These are phyloP conservation scores for Oryctolagus cuniculus DNA, from an alignment of 2,113 vertebrate species.

Conservation along the genomic window DNA sequence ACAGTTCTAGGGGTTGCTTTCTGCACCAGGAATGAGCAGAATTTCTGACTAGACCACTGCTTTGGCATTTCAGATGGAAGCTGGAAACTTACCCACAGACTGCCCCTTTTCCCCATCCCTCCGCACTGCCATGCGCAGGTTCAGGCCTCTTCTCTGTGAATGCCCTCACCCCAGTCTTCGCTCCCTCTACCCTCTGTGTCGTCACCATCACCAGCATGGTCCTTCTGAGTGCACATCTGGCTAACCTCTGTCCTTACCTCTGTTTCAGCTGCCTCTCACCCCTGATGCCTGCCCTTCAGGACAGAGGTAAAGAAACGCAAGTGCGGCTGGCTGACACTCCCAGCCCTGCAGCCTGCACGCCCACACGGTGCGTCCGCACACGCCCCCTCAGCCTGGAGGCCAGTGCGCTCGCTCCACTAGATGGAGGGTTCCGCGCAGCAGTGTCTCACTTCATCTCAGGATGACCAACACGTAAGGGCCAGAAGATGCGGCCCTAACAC, in stretches of 20 bases:
- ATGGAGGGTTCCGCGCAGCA: neutral
- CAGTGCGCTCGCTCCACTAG: neutral
- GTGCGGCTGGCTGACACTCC: neutral
- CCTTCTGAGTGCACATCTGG: neutral
- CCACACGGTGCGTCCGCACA: neutral
- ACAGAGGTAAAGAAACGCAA: neutral
- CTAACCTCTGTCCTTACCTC: neutral
- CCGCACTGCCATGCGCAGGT: neutral
- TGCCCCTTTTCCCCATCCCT: neutral
- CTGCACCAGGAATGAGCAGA: conserved; percentile 12
- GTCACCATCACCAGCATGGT: neutral
- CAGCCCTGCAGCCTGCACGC: neutral
- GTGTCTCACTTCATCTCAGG: neutral
- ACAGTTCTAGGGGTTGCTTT: neutral
- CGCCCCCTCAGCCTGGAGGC: neutral
- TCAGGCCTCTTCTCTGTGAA: neutral
- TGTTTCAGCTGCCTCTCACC: neutral
- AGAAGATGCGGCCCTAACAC: neutral
- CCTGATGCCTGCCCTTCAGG: neutral
- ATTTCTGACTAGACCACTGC: conserved; percentile 11
- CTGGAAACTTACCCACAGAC: neutral
- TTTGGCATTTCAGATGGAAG: neutral
- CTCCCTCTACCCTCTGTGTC: too few species aligned
- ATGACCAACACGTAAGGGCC: neutral
- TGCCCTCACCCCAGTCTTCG: too few species aligned